Base-by-base conservation (phyloP, 2,888 invertebrate genomes). In the Parasteatoda lunata region DNA sequence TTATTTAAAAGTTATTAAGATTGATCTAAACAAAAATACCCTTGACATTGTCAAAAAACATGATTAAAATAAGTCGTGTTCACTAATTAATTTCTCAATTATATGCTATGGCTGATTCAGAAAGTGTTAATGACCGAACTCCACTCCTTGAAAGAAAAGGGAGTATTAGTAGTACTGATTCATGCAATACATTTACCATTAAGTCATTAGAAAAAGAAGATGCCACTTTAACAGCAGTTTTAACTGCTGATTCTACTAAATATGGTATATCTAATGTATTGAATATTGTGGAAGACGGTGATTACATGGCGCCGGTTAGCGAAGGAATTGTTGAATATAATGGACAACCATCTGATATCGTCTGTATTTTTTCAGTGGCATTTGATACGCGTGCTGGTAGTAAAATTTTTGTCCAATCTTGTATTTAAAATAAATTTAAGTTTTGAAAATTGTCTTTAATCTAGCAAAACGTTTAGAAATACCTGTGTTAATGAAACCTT, bases 361-460 rank as follows among this genome's bases (percentile, higher is more conserved):
- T 92, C 48, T 91, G 91, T 77, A 91, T 92, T 49, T 92, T 92
- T 90, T 92, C 92, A 72, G 92, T 92, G n/a, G 92, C 92, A 9
- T 92, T 92, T 89, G 92, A 92, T 89, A 92, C 92, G n/a, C 87
- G 90, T 51, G 89, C 89, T 65, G 90, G 90, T 90, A 87, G 79
- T 30, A 30, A 30, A 30, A 30, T 30, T 30, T 30, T 30, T 2
- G 30, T 30, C 30, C 30, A 30, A 1, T 30, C 30, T 30, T 30
- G 30, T 30, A 30, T 30, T 30, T 30, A 1, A 30, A 2, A 30
- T 30, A 30, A 30, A 30, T 30, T 30, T 30, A 30, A 30, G 30
- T 30, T 30, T 30, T 30, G 30, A 30, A 30, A 30, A 30, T 30
- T 30, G 0, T 30, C 30, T 30, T 30, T 30, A 30, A 30, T 30